A percentile compares a stretch with the other conserved stretches of the same genome.
These are phyloP conservation scores for Myocastor coypus DNA, from an alignment of 2,113 vertebrate species.

Conservation along the genomic window DNA sequence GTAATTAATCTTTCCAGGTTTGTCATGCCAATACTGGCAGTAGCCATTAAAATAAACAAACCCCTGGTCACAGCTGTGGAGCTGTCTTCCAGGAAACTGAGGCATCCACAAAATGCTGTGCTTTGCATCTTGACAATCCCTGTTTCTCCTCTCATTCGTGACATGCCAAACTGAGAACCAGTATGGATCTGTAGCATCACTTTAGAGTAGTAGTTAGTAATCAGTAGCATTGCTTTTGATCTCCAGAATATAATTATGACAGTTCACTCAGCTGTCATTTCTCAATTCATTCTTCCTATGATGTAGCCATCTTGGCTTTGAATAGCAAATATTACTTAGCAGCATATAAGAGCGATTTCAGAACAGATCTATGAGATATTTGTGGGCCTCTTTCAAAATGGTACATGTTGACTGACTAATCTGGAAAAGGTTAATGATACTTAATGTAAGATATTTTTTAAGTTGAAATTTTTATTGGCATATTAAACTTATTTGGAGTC, in stretches of 20 bases:
- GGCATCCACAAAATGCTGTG: constrained; percentile 47
- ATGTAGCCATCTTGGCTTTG: constrained; percentile 51
- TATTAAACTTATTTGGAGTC: constrained; percentile 94
- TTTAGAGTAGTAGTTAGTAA: constrained; percentile 25
- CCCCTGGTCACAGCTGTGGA: not conserved
- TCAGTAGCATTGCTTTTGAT: constrained; percentile 39
- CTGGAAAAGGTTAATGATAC: constrained; percentile 87
- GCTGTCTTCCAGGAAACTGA: constrained; percentile 37
- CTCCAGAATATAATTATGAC: constrained; percentile 39
- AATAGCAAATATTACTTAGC: constrained; percentile 47
- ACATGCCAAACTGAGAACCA: constrained; percentile 49
- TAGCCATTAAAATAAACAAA: not conserved
- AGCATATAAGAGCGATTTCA: constrained; percentile 58
- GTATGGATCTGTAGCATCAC: constrained; percentile 44
- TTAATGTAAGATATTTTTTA: constrained; percentile 83
- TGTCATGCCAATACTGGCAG: constrained; percentile 79
- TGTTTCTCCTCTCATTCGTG: constrained; percentile 17
- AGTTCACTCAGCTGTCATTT: constrained; percentile 49
- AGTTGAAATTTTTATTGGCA: constrained; percentile 85
- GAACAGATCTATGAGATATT: constrained; percentile 48
- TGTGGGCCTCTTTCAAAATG: constrained; percentile 68
- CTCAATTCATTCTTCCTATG: constrained; percentile 32
- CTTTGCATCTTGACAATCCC: constrained; percentile 4
- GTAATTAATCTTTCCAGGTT: constrained; percentile 87
- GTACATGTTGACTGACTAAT: constrained; percentile 84